Evolutionary conservation across 2,888 invertebrate genomes (phyloP), one percentile per base, ranked within the genome.

Genomic region (Dryocosmus kuriphilus): DNA sequence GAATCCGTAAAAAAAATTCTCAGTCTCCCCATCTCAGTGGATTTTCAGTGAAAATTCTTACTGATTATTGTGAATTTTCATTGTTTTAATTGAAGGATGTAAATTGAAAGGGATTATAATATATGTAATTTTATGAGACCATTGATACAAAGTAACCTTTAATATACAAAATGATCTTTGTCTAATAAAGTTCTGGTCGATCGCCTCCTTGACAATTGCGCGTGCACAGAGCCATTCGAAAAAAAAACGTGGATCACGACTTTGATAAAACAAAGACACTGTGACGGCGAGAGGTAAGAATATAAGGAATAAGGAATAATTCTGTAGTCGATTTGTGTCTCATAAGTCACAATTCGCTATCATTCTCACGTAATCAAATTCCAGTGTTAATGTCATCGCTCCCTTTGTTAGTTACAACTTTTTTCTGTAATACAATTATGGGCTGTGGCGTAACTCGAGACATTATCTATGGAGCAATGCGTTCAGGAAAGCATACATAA

Each of bases 321-420:
- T 67, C 67, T 67, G 19, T 9, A 27, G 46, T 46, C 19, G 46
- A 67, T 67, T 51, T 67, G 46, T 67, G 67, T 46, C 67, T 67
- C 67, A 67, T 67, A n/a, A 67, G 67, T 46, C 67, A 27, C 67
- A 27, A 5, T 46, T 67, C 46, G 27, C 30, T 67, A 67, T 67
- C 67, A 67, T 67, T 67, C 67, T 67, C 67, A 67, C 30, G 67
- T 67, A 67, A 67, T 67, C 67, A 67, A 67, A 67, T 67, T 67
- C 67, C 67, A 41, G 30, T 67, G 67, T 67, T 67, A 67, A 67
- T 67, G 67, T 67, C 67, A 67, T 67, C 67, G 67, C 46, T 67
- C 67, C 27, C 67, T 67, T 67, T 67, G 46, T 67, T 67, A 46
- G 27, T 67, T 67, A 22, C 19, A 27, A 67, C 41, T 67, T 67